Conservation (phyloP, 2,113 vertebrate genomes). For the Zootoca vivipara region DNA sequence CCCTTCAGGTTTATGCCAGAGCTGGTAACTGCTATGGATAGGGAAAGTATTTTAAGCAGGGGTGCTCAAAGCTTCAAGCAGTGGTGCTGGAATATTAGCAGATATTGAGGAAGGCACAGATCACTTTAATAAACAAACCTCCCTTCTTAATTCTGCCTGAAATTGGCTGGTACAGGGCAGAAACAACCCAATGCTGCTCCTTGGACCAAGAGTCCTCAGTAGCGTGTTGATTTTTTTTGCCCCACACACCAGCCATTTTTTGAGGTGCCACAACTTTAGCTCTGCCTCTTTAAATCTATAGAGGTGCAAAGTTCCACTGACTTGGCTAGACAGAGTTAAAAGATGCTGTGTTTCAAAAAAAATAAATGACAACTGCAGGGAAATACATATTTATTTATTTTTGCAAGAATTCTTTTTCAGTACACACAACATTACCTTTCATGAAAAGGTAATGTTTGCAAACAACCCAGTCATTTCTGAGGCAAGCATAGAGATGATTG, state of each 20-base stretch:
- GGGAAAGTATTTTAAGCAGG: background rate
- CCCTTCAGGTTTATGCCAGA: background rate
- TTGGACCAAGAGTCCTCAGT: background rate
- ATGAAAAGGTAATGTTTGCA: background rate
- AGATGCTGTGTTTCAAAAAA: background rate
- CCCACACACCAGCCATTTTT: background rate
- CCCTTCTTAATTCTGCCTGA: background rate
- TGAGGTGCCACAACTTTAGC: background rate
- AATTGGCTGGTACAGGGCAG: no score
- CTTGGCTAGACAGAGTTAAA: background rate
- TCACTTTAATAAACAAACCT: background rate
- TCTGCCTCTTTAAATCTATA: background rate
- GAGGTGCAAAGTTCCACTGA: background rate
- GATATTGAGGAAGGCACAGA: background rate
- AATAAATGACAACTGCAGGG: background rate
- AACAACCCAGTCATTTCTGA: background rate
- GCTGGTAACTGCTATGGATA: background rate
- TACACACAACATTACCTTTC: background rate
- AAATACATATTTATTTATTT: background rate
- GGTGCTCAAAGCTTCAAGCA: background rate
- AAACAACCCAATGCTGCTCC: background rate
- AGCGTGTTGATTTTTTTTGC: background rate
- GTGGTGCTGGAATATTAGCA: background rate
- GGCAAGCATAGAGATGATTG: background rate
- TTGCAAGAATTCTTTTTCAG: background rate